These are phyloP conservation scores for Exocentrus adspersus DNA, from an alignment of 2,888 invertebrate genomes.

Conservation along the genomic window DNA sequence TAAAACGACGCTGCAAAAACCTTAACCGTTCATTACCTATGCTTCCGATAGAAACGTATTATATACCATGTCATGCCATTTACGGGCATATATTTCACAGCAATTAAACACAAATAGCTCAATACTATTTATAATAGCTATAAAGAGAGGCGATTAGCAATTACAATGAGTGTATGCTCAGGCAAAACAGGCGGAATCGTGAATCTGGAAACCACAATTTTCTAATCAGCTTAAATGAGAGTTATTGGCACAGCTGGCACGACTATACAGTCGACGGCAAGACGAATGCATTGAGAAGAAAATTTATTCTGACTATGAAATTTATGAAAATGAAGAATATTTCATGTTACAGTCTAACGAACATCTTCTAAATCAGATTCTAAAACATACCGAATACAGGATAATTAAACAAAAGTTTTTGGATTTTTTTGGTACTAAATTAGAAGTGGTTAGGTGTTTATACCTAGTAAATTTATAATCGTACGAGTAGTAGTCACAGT, in stretches of 20 bases:
- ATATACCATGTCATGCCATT: constrained; percentile 25
- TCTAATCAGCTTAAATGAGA: constrained; percentile 39
- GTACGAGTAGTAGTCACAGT: too few species aligned
- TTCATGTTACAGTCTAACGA: too few species aligned
- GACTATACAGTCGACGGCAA: constrained; percentile 21
- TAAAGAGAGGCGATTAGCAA: constrained; percentile 41
- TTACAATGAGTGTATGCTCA: constrained; percentile 40
- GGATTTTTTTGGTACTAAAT: too few species aligned
- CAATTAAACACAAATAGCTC: constrained; percentile 38
- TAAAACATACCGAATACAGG: too few species aligned
- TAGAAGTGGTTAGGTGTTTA: too few species aligned
- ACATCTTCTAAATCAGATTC: too few species aligned
- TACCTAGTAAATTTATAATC: too few species aligned
- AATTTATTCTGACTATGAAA: constrained; percentile 18
- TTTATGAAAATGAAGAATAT: neutral
- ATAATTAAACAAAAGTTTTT: too few species aligned
- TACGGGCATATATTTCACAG: constrained; percentile 32
- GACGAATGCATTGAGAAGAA: constrained; percentile 20
- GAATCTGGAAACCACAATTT: constrained; percentile 38
- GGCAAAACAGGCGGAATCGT: constrained; percentile 37
- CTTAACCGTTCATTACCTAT: constrained; percentile 2
- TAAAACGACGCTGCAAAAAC: neutral
- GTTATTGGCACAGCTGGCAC: constrained; percentile 36
- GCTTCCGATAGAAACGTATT: neutral
- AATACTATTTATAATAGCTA: constrained; percentile 39